These are phyloP conservation scores for Parnassius mnemosyne DNA, from an alignment of 2,888 invertebrate genomes.

Conservation along the genomic window DNA sequence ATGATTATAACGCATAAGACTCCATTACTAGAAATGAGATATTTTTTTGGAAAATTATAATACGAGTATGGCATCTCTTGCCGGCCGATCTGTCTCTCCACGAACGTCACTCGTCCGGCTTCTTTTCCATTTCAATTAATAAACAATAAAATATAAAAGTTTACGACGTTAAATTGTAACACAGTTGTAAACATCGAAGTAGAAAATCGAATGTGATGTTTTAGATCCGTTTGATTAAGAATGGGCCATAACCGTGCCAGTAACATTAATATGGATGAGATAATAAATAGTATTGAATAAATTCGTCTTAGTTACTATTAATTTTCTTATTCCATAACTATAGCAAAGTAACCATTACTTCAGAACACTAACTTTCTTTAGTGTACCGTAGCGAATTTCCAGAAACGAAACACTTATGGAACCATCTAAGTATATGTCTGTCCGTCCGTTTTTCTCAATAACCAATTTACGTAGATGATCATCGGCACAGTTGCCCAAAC, in stretches of 20 bases:
- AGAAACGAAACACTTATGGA: too few relatives aligned
- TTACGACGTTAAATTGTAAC: conserved; percentile 74
- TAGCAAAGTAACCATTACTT: too few relatives aligned
- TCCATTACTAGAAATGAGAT: neutral
- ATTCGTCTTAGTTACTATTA: too few relatives aligned
- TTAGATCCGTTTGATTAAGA: conserved; percentile 58
- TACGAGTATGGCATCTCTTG: conserved; percentile 33
- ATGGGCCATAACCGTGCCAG: conserved; percentile 35
- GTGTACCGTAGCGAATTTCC: too few relatives aligned
- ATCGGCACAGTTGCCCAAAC: too few relatives aligned
- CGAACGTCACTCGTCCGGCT: conserved; percentile 4
- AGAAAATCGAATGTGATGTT: conserved; percentile 72
- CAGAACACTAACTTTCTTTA: too few relatives aligned
- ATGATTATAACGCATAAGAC: conserved; percentile 1
- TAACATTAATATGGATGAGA: conserved; percentile 43
- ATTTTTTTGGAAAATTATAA: neutral
- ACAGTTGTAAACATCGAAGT: conserved; percentile 70
- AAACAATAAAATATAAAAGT: conserved; percentile 64
- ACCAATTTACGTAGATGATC: too few relatives aligned
- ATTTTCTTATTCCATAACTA: too few relatives aligned
- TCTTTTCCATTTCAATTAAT: conserved; percentile 52
- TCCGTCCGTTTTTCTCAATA: too few relatives aligned
- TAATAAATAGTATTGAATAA: neutral
- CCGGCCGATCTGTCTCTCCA: conserved; percentile 8
- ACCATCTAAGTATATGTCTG: too few relatives aligned